Base-by-base conservation (phyloP, 2,888 invertebrate genomes). In the Stenodera caucasica region DNA sequence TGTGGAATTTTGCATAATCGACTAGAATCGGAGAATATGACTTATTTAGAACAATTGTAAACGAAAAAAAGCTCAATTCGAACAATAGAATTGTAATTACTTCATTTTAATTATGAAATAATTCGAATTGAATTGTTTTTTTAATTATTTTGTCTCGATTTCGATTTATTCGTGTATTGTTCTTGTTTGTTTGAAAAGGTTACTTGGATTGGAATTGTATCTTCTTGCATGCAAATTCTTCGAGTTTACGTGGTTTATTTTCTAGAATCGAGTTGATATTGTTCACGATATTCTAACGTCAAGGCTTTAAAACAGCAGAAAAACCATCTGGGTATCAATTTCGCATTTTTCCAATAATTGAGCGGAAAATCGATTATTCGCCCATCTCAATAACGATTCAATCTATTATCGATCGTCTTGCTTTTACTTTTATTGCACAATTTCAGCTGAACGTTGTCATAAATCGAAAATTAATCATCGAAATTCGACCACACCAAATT, bases 141-240 rank as follows among this genome's bases (percentile, higher is more conserved):
- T 18, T 40, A 40, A 21, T 40, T 40, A 8, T 21, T 9, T 11
- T 40, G 6, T 9, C 9, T 18, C 18, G 40, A 32, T 33, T 33
- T 33, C 33, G 2, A 30, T 8, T 9, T 30, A 30, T 30, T 30
- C 30, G 30, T 30, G 33, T 33, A 33, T n/a, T 23, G 21, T 45
- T 21, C 11, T 21, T 2, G 9, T 12, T 1, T 5, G n/a, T 21
- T 45, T 23, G 45, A 45, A 45, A 40, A 45, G 45, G 45, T 45
- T 45, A 45, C 45, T 23, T 6, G 6, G n/a, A 21, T 23, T 45
- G 45, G n/a, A 45, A 45, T 23, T 21, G 23, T 11, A 23, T 45
- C 45, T 40, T 35, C n/a, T 37, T 15, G 40, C 40, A 40, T 40
- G 18, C 40, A 40, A 40, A 40, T 40, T 40, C 37, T 14, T 37